Evolutionary conservation across 2,888 invertebrate species (phyloP).

Genomic region (Junonia oenone): DNA sequence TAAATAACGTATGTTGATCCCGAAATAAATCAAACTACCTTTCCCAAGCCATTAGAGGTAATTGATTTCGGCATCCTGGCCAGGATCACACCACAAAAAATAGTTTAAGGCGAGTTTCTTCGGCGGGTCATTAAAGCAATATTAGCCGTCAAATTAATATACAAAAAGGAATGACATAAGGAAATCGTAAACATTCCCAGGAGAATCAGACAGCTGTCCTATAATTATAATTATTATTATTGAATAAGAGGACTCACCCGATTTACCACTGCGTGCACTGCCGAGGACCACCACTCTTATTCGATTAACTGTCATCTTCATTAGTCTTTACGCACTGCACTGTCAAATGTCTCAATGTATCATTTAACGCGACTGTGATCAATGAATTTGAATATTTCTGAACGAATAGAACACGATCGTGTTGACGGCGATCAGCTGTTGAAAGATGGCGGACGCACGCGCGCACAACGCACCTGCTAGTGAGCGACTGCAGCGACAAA

Average conservation of each 20-base stretch:
- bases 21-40: slow-evolving; percentile 55
- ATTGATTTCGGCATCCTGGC: slow-evolving; percentile 56
- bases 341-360: slow-evolving; percentile 33
- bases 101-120: slow-evolving; percentile 33
- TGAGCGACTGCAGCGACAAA: slow-evolving; percentile 65
- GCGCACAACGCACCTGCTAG: slow-evolving; percentile 73
- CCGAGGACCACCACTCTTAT: slow-evolving; percentile 89
- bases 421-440: slow-evolving; percentile 62
- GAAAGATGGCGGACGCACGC: slow-evolving; percentile 62
- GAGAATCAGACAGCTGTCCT: slow-evolving; percentile 36
- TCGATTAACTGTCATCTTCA: slow-evolving; percentile 88
- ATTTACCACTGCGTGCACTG: slow-evolving; percentile 86
- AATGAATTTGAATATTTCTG: slow-evolving; percentile 6
- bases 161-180: slow-evolving; percentile 33
- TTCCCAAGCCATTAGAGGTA: slow-evolving; percentile 56
- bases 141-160: slow-evolving; percentile 32
- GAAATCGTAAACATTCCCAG: slow-evolving; percentile 35
- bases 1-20: slow-evolving; percentile 38
- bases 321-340: slow-evolving; percentile 49
- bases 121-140: slow-evolving; percentile 43
- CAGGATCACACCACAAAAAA: slow-evolving; percentile 42
- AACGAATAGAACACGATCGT: slow-evolving; percentile 42
- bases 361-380: slow-evolving; percentile 35
- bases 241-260: slow-evolving; percentile 78
- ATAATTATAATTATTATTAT: slow-evolving; percentile 32